Conservation (phyloP, 2,797 vertebrate species). For the Rousettus madagascariensis region DNA sequence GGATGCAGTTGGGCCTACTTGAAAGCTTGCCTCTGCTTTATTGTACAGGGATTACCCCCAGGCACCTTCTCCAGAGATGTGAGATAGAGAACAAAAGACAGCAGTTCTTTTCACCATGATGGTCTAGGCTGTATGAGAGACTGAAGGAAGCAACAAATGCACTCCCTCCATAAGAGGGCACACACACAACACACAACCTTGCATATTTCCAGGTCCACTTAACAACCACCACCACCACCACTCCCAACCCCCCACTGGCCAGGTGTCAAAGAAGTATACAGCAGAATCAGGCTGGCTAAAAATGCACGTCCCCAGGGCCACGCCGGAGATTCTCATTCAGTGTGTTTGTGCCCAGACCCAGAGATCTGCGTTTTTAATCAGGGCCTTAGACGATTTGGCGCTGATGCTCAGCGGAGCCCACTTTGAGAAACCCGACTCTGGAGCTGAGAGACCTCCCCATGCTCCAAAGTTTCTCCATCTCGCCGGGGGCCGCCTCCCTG, state of each 20-base stretch:
- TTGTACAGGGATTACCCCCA: background rate
- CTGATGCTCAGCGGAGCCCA: background rate
- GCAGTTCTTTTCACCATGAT: background rate
- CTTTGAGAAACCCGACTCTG: background rate
- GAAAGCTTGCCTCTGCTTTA: background rate
- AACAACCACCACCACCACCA: background rate
- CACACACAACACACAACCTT: background rate
- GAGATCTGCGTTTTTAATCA: background rate
- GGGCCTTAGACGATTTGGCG: background rate
- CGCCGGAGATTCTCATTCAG: background rate
- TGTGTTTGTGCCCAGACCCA: background rate
- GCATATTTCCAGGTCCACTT: background rate
- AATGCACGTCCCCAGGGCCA: background rate
- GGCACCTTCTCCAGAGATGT: background rate
- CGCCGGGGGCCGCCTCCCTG: background rate
- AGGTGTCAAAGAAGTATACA: background rate
- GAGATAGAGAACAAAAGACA: background rate
- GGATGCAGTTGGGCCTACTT: background rate
- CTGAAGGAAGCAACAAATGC: background rate
- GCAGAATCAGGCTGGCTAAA: background rate
- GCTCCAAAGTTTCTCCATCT: background rate
- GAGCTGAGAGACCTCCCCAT: background rate
- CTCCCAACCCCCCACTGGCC: too few relatives aligned
- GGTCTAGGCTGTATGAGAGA: background rate
- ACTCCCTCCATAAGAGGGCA: background rate